Conservation (phyloP, 2,797 vertebrate genomes). For the Cossypha niveicapilla region DNA sequence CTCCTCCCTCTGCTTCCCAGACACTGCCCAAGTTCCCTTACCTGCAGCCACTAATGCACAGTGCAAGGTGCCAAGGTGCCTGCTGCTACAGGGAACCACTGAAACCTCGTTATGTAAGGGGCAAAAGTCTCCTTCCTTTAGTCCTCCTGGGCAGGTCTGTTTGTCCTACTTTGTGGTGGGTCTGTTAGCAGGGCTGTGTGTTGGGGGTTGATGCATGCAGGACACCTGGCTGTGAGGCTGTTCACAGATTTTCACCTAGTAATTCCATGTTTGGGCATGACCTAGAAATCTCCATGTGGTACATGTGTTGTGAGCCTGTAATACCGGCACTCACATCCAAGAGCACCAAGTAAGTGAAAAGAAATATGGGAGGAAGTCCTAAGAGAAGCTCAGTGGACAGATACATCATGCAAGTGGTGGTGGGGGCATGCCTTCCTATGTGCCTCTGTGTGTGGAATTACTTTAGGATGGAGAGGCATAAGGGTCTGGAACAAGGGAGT, state of each 20-base stretch:
- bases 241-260: background rate
- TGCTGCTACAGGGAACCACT: background rate
- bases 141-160: background rate
- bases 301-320: background rate
- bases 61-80: background rate
- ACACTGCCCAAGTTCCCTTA: accelerated
- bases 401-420: background rate
- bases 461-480: background rate
- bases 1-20: background rate
- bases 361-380: background rate
- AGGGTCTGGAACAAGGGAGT: background rate
- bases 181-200: background rate
- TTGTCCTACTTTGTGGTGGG: background rate
- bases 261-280: background rate
- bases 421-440: background rate
- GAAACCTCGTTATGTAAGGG: background rate
- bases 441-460: background rate
- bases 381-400: background rate
- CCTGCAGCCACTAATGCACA: accelerated
- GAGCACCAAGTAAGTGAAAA: background rate
- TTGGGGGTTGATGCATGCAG: accelerated
- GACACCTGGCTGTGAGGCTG: background rate
- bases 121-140: background rate
- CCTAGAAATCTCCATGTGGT: background rate
- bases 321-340: background rate